Conservation (phyloP, 2,797 vertebrate genomes). For the Selene dorsalis region DNA sequence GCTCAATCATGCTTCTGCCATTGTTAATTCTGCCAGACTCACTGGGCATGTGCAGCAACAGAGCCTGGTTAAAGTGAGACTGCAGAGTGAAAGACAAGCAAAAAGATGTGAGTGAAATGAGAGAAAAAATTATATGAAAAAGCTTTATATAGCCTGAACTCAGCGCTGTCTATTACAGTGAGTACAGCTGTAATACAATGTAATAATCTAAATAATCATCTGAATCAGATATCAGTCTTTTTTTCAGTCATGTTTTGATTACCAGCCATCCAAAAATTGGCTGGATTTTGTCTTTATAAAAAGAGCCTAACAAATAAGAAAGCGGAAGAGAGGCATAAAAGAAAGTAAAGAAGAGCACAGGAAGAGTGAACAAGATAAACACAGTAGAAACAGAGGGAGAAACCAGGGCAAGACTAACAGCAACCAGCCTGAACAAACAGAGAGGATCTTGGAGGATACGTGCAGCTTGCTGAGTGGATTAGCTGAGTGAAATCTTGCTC, state of each 20-base stretch:
- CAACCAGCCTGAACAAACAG: slow-evolving; percentile 54
- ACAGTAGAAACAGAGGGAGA: slow-evolving; percentile 10
- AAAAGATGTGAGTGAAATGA: slow-evolving; percentile 6
- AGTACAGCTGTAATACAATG: not conserved
- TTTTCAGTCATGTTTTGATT: not conserved
- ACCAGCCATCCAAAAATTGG: not conserved
- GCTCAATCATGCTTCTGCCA: slow-evolving; percentile 25
- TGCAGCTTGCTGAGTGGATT: slow-evolving; percentile 66
- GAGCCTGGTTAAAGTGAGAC: not conserved
- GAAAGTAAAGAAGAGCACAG: not conserved
- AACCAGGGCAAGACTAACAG: slow-evolving; percentile 31
- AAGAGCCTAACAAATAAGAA: slow-evolving; percentile 5
- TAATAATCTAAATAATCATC: not conserved
- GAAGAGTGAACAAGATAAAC: slow-evolving; percentile 54
- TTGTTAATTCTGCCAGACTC: slow-evolving; percentile 47
- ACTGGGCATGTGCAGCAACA: slow-evolving; percentile 28
- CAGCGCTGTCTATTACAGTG: not conserved
- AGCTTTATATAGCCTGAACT: not conserved
- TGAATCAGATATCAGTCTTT: slow-evolving; percentile 17
- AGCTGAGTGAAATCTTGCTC: slow-evolving; percentile 57
- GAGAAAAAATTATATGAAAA: not conserved
- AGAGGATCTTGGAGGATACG: slow-evolving; percentile 56
- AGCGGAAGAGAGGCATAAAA: slow-evolving; percentile 6
- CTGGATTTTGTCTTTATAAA: slow-evolving; percentile 6
- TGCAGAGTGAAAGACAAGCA: not conserved